phyloP scores from a whole-genome alignment of 2,888 invertebrate species.

The Formica aserva region DNA sequence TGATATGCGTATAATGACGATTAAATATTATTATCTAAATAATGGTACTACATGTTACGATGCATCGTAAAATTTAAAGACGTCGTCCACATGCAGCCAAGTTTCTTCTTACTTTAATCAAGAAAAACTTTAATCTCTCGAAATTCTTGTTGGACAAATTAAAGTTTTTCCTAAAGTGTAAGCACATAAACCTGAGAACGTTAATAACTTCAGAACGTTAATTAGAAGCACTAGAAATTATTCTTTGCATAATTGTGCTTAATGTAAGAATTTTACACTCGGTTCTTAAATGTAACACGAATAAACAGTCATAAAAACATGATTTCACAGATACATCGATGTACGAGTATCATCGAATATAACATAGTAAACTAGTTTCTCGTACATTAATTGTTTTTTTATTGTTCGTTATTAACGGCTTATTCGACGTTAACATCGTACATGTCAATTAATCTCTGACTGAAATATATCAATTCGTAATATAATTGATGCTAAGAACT shows the following conservation, averaged over 20 bases:
- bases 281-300: conserved; percentile 14
- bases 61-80: neutral
- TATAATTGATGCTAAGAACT: neutral
- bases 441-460: conserved; percentile 1
- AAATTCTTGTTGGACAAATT: neutral
- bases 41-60: neutral
- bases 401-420: conserved; percentile 9
- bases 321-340: conserved; percentile 33
- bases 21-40: neutral
- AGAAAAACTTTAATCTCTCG: neutral
- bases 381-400: conserved; percentile 27
- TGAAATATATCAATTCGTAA: conserved; percentile 18
- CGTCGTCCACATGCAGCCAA: no score
- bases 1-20: neutral
- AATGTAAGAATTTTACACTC: conserved; percentile 18
- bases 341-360: neutral
- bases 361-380: conserved; percentile 10
- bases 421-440: conserved; percentile 16
- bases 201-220: neutral
- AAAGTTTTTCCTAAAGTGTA: neutral
- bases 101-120: neutral
- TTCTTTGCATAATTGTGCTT: conserved; percentile 15
- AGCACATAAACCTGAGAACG: neutral
- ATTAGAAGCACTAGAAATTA: conserved; percentile 22
- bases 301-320: neutral